Percentiles rank a stretch among this genome's conserved stretches.
phyloP scores from a whole-genome alignment of 1,140 invertebrate genomes.

The Saxidomus purpurata region DNA sequence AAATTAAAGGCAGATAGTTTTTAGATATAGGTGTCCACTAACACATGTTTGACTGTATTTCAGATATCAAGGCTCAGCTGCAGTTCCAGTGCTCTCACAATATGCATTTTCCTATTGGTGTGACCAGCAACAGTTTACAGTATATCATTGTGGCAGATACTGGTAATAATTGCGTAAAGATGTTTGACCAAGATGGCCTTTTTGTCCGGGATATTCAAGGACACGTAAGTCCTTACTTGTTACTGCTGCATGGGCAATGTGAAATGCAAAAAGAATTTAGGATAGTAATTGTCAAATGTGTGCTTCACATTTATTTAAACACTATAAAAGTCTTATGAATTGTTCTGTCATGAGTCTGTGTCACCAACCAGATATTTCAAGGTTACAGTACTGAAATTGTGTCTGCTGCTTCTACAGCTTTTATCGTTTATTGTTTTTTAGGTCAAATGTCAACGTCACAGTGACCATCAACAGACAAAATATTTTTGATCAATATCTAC shows the following conservation, averaged over 20 bases:
- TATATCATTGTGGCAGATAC: conserved; percentile 77
- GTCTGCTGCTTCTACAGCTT: too few species aligned
- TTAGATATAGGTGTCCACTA: too few species aligned
- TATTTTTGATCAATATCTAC: too few species aligned
- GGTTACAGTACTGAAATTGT: too few species aligned
- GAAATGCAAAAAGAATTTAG: too few species aligned
- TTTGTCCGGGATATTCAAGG: conserved; percentile 51
- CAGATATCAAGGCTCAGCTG: conserved; percentile 60
- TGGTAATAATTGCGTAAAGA: conserved; percentile 71
- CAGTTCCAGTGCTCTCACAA: conserved; percentile 54
- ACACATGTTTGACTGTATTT: background rate
- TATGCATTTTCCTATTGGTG: conserved; percentile 78
- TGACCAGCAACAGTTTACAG: conserved; percentile 69
- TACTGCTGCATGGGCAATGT: too few species aligned
- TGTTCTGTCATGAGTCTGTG: background rate
- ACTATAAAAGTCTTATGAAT: background rate
- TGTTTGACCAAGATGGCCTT: conserved; percentile 61
- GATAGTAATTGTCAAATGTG: background rate
- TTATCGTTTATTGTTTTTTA: too few species aligned
- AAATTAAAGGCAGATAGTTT: too few species aligned
- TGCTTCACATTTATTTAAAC: background rate
- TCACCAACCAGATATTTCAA: too few species aligned
- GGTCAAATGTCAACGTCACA: too few species aligned
- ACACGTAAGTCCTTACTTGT: conserved; percentile 61
- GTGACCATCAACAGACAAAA: too few species aligned